Evolutionary conservation across 1,140 invertebrate genomes (phyloP).

Genomic region (Epicauta chinensis): DNA sequence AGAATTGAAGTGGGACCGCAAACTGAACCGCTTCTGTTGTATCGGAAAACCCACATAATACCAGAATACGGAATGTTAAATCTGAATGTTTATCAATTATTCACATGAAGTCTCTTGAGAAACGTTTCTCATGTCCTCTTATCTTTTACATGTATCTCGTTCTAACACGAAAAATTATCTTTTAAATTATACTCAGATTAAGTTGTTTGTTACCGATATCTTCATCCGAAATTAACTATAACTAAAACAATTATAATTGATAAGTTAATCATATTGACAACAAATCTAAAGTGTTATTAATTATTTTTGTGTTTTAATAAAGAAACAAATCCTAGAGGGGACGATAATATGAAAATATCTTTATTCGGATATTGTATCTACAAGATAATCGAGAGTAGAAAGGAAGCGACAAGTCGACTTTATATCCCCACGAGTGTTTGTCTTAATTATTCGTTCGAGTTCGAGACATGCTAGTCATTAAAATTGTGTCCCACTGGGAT

Average conservation of each 20-base stretch:
- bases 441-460: conserved; percentile 40
- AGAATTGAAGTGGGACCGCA: conserved; percentile 19
- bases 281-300: no score
- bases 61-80: conserved; percentile 29
- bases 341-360: no score
- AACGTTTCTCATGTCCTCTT: conserved; percentile 23
- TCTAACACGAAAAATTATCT: conserved; percentile 28
- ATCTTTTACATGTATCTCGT: conserved; percentile 25
- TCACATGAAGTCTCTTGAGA: conserved; percentile 23
- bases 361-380: no score
- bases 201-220: no score
- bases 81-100: conserved; percentile 31
- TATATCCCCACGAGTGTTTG: conserved; percentile 40
- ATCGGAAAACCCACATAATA: conserved; percentile 23
- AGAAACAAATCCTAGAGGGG: no score
- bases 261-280: no score
- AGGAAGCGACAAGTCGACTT: not conserved
- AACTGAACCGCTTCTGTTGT: conserved; percentile 20
- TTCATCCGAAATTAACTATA: no score
- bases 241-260: no score
- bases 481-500: conserved; percentile 35
- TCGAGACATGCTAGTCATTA: conserved; percentile 41
- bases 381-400: no score
- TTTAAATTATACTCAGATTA: conserved; percentile 6
- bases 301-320: no score